A percentile compares a stretch with the other conserved stretches of the same genome.
Evolutionary conservation across 2,113 vertebrate genomes (phyloP).

Genomic region (Asarcornis scutulata): DNA sequence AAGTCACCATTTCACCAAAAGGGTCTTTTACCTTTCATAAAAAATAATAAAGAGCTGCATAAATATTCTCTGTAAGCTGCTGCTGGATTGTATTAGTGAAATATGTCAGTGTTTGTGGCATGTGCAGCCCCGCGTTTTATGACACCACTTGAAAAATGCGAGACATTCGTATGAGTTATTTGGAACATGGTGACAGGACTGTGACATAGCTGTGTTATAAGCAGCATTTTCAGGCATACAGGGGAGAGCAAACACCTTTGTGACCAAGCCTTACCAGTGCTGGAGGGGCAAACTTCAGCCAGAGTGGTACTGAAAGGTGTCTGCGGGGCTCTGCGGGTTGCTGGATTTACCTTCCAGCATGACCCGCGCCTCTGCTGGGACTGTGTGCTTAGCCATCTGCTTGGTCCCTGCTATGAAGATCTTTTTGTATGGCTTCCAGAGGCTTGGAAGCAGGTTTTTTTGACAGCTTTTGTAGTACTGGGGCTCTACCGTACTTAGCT

Average conservation of each 20-base stretch:
- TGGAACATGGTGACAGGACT: not conserved
- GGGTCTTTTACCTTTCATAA: not conserved
- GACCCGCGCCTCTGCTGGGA: not conserved
- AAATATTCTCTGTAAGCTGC: slow-evolving; percentile 3
- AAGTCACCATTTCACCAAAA: not conserved
- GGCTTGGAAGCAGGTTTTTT: not conserved
- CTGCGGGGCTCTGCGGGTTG: not conserved
- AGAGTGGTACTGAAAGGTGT: not conserved
- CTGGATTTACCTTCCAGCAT: not conserved
- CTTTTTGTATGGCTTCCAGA: not conserved
- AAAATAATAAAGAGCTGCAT: not conserved
- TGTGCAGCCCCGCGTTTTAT: not conserved
- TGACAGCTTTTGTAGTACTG: not conserved
- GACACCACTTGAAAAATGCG: not conserved
- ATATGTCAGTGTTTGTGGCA: not conserved
- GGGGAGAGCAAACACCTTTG: fast-evolving
- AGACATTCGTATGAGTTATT: slow-evolving; percentile 5
- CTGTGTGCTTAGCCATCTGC: not conserved
- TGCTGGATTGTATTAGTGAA: slow-evolving; percentile 28
- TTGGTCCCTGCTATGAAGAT: too few relatives aligned
- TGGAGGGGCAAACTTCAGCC: not conserved
- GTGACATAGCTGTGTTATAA: not conserved
- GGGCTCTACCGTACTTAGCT: not conserved
- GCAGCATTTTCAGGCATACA: not conserved
- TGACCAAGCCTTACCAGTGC: fast-evolving